Evolutionary conservation across 2,113 vertebrate genomes (phyloP).

Genomic region (Sitta europaea): DNA sequence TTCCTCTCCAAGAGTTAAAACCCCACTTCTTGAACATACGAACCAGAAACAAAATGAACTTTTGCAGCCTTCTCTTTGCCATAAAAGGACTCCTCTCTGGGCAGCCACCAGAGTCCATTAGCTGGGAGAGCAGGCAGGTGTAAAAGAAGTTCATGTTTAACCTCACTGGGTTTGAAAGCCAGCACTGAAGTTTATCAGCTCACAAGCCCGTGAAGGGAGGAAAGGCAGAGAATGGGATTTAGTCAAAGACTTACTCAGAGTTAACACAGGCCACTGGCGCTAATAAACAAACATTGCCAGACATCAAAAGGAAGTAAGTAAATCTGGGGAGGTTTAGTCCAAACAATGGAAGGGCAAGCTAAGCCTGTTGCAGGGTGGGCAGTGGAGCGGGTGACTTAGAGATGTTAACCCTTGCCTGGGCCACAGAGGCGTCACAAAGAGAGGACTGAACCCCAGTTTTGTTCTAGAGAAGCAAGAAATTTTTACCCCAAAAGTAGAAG

Average conservation of each 20-base stretch:
- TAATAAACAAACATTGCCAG: slow-evolving; percentile 75
- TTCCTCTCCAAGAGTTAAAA: slow-evolving; percentile 24
- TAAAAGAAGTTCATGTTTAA: slow-evolving; percentile 68
- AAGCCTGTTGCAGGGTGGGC: slow-evolving; percentile 46
- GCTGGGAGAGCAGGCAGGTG: slow-evolving; percentile 55
- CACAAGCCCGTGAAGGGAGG: slow-evolving; percentile 60
- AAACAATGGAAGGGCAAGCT: slow-evolving; percentile 71
- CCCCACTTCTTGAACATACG: background rate
- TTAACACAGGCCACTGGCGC: slow-evolving; percentile 70
- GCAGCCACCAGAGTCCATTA: slow-evolving; percentile 35
- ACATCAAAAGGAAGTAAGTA: slow-evolving; percentile 75
- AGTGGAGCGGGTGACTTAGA: slow-evolving; percentile 36
- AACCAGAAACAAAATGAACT: background rate
- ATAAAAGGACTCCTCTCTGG: slow-evolving; percentile 3
- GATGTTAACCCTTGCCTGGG: slow-evolving; percentile 63
- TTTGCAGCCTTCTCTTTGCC: slow-evolving; percentile 16
- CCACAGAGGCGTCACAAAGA: background rate
- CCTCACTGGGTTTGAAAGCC: slow-evolving; percentile 56
- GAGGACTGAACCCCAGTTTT: background rate
- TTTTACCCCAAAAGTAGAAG: accelerated
- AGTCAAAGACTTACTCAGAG: slow-evolving; percentile 65
- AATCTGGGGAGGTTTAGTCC: slow-evolving; percentile 67
- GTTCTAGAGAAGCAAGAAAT: background rate
- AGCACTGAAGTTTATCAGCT: slow-evolving; percentile 63
- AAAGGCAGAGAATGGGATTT: slow-evolving; percentile 63